Evolutionary conservation across 2,888 invertebrate species (phyloP), one percentile per base, ranked within the genome.

Genomic region (Cataglyphis rosenhaueri): DNA sequence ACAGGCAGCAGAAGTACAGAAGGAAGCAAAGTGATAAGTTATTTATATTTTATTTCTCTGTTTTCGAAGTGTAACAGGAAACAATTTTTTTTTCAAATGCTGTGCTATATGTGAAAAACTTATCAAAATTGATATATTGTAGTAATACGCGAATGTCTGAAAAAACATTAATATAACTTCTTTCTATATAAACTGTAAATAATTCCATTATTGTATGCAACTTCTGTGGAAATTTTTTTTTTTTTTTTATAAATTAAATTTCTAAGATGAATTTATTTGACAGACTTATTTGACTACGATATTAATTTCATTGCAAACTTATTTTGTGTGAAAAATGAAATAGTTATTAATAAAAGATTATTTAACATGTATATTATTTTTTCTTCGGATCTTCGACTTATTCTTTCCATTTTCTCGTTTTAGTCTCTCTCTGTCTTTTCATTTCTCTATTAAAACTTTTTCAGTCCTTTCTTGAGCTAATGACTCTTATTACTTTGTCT

Each of bases 1-100:
- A 9, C 59, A 70, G 18, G 25, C n/a, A 9, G 10, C 9, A 35
- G 68, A 86, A 59, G 79, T 59, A 1, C 32, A 70, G 3, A 21
- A 66, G 2, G 29, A 71, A 79, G 25, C 86, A 10, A 90, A 90
- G 35, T 88, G 74, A 88, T 59, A 70, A 35, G 6, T 52, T 52
- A 82, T 21, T 44, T 15, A 3, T n/a, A 6, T 10, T 21, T 21
- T 18, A 1, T 8, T 52, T 2, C 52, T 65, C 32, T 68, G 41
- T 18, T 55, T 25, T 44, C 15, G 0, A 55, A 41, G 8, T 57
- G 3, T 41, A 32, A 57, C 12, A 41, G 10, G 3, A 66, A 38
- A 10, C 21, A 6, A 48, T 12, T 29, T 52, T 66, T 66, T 29
- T 52, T 66, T 29, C 35, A 3, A 70, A 70, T 2, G 25, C 64